A percentile compares a stretch with the other conserved stretches of the same genome.
phyloP scores from a whole-genome alignment of 2,113 vertebrate species.

The Plotosus lineatus region DNA sequence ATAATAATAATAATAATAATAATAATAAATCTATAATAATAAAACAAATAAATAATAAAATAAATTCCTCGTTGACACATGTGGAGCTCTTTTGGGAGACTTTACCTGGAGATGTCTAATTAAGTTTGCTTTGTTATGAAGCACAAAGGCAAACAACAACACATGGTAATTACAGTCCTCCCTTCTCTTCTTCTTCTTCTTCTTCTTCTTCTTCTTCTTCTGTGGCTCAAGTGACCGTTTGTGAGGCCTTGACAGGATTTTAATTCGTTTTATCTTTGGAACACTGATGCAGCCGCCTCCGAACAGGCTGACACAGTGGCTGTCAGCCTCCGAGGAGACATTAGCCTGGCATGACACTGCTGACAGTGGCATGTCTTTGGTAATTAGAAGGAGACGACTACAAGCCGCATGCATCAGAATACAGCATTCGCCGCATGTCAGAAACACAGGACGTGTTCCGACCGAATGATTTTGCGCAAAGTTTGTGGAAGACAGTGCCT shows the following conservation, averaged over 20 bases:
- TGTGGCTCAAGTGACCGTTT: conserved; percentile 52
- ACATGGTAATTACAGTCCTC: conserved; percentile 50
- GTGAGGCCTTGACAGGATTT: conserved; percentile 52
- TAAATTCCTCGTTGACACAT: conserved; percentile 38
- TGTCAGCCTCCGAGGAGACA: conserved; percentile 53
- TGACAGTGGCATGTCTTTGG: conserved; percentile 52
- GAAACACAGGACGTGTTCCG: conserved; percentile 5
- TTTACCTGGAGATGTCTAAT: conserved; percentile 52
- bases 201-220: conserved; percentile 19
- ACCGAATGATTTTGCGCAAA: conserved; percentile 20
- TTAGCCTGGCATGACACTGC: conserved; percentile 50
- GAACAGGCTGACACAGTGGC: conserved; percentile 49
- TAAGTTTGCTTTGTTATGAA: conserved; percentile 57
- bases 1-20: conserved; percentile 19
- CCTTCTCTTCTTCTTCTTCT: background rate
- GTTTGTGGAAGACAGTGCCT: background rate
- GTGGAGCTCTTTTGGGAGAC: conserved; percentile 36
- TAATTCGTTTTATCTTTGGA: conserved; percentile 53
- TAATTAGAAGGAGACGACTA: conserved; percentile 50
- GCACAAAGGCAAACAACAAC: conserved; percentile 53
- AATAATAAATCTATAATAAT: conserved; percentile 10
- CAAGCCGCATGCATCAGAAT: conserved; percentile 39
- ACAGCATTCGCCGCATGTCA: conserved; percentile 26
- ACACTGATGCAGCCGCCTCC: conserved; percentile 16
- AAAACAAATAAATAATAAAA: too few species aligned